phyloP scores from a whole-genome alignment of 1,140 invertebrate species.

The Megalonaias nervosa region DNA sequence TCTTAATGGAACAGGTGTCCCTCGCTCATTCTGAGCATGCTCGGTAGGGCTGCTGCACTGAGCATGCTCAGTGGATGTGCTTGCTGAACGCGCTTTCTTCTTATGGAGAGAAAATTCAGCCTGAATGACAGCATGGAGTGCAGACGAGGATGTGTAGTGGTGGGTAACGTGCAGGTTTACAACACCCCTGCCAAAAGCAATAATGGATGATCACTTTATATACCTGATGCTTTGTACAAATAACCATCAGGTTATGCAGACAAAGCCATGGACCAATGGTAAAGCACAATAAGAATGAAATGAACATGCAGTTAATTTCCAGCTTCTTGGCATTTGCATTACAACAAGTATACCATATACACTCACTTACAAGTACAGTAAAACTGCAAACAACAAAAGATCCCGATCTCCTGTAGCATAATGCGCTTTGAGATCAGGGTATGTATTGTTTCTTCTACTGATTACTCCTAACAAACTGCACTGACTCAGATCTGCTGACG shows the following conservation, averaged over 20 bases:
- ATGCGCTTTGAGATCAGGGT: no score
- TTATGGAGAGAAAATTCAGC: slow-evolving; percentile 37
- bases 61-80: slow-evolving; percentile 44
- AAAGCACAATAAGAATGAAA: background rate
- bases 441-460: no score
- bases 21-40: slow-evolving; percentile 27
- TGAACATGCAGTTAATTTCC: no score
- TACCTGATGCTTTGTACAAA: background rate
- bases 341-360: no score
- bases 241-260: slow-evolving; percentile 1
- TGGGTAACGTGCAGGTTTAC: slow-evolving; percentile 56
- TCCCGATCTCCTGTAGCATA: no score
- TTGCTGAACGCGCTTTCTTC: slow-evolving; percentile 31
- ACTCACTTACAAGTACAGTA: no score
- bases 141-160: slow-evolving; percentile 56
- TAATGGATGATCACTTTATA: background rate
- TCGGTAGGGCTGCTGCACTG: slow-evolving; percentile 3
- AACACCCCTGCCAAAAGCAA: slow-evolving; percentile 63
- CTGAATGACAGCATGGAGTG: slow-evolving; percentile 55
- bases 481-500: no score
- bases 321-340: no score
- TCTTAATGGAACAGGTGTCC: slow-evolving; percentile 19
- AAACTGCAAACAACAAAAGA: no score
- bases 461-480: no score
- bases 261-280: background rate